Conservation (phyloP, 2,888 invertebrate species). For the Pomacea canaliculata region DNA sequence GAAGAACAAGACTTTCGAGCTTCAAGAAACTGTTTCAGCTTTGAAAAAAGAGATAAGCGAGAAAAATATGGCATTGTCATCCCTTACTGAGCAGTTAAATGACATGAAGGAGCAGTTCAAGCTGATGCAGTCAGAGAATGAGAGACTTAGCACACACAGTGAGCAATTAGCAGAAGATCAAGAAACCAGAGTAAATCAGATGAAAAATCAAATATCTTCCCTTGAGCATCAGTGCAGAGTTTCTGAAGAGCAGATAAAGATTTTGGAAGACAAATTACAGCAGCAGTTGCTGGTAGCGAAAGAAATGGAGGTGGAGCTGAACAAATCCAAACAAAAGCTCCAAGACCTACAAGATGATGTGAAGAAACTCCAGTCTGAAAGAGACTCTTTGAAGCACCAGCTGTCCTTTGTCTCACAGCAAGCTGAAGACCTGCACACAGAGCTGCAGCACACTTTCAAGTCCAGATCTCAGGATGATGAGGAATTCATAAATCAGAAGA, state of each 20-base stretch:
- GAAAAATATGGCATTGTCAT: not conserved
- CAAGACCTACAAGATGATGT: constrained; percentile 10
- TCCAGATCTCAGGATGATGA: constrained; percentile 13
- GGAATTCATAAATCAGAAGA: constrained; percentile 7
- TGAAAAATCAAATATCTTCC: constrained; percentile 2
- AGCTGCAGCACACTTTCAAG: constrained; percentile 7
- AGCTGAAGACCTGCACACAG: constrained; percentile 13
- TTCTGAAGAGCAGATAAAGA: not conserved
- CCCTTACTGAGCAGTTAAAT: not conserved
- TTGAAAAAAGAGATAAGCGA: not conserved
- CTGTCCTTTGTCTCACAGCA: constrained; percentile 12
- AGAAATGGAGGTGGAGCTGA: not conserved
- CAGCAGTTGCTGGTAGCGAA: not conserved
- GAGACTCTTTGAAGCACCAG: constrained; percentile 4
- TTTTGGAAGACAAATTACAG: constrained; percentile 1
- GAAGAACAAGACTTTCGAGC: not conserved
- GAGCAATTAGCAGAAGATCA: not conserved
- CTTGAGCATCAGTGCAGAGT: not conserved
- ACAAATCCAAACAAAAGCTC: not conserved
- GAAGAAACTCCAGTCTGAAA: constrained; percentile 9
- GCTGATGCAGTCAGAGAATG: not conserved
- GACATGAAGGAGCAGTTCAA: not conserved
- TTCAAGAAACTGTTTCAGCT: not conserved
- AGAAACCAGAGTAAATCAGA: not conserved
- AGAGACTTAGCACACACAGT: not conserved